phyloP scores from a whole-genome alignment of 2,113 vertebrate species.

The Oxygymnocypris stewartii region DNA sequence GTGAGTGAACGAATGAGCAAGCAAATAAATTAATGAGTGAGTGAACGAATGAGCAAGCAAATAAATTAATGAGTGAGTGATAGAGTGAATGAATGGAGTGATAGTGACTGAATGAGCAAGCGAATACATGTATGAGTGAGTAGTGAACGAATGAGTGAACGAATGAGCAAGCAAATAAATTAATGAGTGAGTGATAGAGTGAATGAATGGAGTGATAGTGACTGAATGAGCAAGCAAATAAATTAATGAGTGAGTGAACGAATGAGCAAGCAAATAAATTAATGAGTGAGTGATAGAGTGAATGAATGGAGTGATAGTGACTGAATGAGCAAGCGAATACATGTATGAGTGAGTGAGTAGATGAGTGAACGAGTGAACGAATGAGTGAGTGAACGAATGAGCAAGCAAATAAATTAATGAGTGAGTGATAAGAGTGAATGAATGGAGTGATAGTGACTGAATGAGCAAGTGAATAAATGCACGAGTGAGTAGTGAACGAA shows the following conservation, averaged over 20 bases:
- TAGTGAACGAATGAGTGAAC: not conserved
- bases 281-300: too few species aligned
- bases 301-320: not conserved
- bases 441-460: not conserved
- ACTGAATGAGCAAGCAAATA: too few species aligned
- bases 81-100: too few species aligned
- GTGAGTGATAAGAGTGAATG: fast-evolving
- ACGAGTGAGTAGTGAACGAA: too few species aligned
- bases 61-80: too few species aligned
- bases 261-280: too few species aligned
- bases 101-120: not conserved
- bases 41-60: too few species aligned
- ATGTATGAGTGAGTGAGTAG: not conserved
- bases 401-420: not conserved
- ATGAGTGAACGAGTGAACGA: not conserved
- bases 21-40: too few species aligned
- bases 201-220: not conserved
- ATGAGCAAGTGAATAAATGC: fast-evolving
- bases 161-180: too few species aligned
- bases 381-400: not conserved
- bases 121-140: not conserved
- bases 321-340: not conserved
- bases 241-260: not conserved
- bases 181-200: too few species aligned
- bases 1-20: too few species aligned